Evolutionary conservation across 2,113 vertebrate genomes (phyloP).

Genomic region (Microcebus jonahi): DNA sequence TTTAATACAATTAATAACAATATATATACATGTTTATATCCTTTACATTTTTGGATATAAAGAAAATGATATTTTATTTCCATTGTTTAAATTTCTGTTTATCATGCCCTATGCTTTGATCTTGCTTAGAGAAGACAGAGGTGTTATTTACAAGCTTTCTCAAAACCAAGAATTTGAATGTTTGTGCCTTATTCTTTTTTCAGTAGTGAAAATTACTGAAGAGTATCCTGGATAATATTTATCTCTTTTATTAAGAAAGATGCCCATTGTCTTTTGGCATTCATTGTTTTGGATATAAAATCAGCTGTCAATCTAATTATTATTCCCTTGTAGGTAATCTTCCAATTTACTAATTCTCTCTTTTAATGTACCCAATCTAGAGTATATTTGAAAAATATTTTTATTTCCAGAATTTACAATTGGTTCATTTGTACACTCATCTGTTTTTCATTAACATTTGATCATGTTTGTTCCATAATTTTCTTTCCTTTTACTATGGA

Average conservation of each 20-base stretch:
- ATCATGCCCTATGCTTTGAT: neutral
- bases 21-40: neutral
- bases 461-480: neutral
- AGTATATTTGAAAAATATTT: neutral
- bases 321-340: neutral
- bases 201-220: neutral
- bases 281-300: neutral
- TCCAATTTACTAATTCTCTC: neutral
- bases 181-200: neutral
- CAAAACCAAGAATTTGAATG: neutral
- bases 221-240: neutral
- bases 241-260: neutral
- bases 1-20: neutral
- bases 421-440: neutral
- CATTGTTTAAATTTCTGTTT: neutral
- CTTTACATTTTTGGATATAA: neutral
- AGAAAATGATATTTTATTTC: neutral
- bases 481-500: neutral
- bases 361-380: neutral
- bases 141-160: neutral
- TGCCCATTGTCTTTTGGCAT: slow-evolving; percentile 6
- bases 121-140: neutral
- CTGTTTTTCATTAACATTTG: neutral
- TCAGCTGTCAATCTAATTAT: neutral
- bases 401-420: neutral